Base-by-base conservation (phyloP, 2,113 vertebrate species). In the Labeo catla region DNA sequence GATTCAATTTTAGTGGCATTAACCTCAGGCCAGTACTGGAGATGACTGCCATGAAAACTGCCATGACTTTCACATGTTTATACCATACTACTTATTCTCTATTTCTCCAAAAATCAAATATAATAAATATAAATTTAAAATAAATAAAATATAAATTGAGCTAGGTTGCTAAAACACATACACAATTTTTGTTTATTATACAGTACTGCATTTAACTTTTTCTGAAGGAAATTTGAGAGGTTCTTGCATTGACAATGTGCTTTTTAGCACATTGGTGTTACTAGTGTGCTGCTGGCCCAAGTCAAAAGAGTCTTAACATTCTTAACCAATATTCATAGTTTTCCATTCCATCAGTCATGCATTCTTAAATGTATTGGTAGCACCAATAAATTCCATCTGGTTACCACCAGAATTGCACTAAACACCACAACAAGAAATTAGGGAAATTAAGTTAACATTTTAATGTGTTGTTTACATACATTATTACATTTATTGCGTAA, bases 1-100 rank as follows among this genome's bases (percentile, higher is more conserved):
- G 83, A 90, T 90, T 87, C 79, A 85, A 83, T 88, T 81, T 76
- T 9, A 72, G 66, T 72, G 80, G 85, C 45, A 87, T 79, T 78
- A 78, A 61, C 70, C 85, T 81, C 57, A 43, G 68, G 59, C 52
- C 21, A 81, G 57, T 45, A 34, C 68, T 49, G 43, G 52, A 43
- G 76, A 66, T 50, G 81, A 88, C 34, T 63, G 28, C 45, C 81
- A 54, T 15, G 34, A 47, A 63, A 47, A 21, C 9, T 28, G 68
- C 28, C 47, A 66, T n/a, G 45, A 57, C 34, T 82, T 85, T 47
- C 66, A 47, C 61, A 45, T 52, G 68, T 19, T 21, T 36, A 0
- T 59, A 47, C 66, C 23, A 39, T 50, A n/a, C 23, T 66, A 36
- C 12, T 61, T 57, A 54, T 59, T 43, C 47, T 70, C 47, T 63